phyloP scores from a whole-genome alignment of 2,888 invertebrate genomes.

The Nasonia oneida region DNA sequence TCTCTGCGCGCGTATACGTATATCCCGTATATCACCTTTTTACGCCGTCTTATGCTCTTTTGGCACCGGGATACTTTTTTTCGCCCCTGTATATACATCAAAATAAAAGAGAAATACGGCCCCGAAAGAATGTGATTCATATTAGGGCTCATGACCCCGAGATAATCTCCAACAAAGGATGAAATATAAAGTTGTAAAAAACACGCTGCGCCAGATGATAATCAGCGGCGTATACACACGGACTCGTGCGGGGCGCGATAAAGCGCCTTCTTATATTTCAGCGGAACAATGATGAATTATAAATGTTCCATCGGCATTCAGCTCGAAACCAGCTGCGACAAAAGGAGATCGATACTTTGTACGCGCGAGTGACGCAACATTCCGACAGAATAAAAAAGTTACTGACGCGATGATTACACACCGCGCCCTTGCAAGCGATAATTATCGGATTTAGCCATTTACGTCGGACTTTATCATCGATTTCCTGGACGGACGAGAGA shows the following conservation, averaged over 20 bases:
- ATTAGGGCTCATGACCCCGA: conserved; percentile 43
- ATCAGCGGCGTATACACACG: not conserved
- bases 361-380: too few relatives aligned
- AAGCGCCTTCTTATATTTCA: not conserved
- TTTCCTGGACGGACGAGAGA: not conserved
- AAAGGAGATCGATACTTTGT: too few relatives aligned
- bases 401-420: too few relatives aligned
- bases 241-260: not conserved
- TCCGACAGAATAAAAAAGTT: too few relatives aligned
- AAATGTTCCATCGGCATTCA: not conserved
- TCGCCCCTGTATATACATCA: conserved; percentile 40
- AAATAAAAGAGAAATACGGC: conserved; percentile 55
- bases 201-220: conserved; percentile 26
- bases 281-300: not conserved
- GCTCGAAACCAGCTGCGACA: too few relatives aligned
- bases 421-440: not conserved
- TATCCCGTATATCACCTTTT: conserved; percentile 59
- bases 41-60: conserved; percentile 21
- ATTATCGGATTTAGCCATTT: not conserved
- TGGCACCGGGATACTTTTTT: not conserved
- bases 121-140: conserved; percentile 51
- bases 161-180: conserved; percentile 54
- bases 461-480: not conserved
- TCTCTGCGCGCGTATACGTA: not conserved
- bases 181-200: conserved; percentile 53